Evolutionary conservation across 1,140 invertebrate species (phyloP).

Genomic region (Zaprionus africanus): DNA sequence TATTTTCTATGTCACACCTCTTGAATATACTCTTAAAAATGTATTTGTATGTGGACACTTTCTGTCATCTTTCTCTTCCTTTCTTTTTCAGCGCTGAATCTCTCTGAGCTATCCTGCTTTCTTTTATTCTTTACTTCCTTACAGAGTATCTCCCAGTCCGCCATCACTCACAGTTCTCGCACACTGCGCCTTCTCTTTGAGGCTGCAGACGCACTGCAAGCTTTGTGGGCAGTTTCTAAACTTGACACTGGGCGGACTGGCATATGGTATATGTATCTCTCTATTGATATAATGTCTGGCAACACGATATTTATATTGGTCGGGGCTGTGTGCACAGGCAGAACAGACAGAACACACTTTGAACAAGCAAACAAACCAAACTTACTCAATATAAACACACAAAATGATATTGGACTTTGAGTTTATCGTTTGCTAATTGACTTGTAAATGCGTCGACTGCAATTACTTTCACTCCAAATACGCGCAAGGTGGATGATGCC

Average conservation of each 20-base stretch:
- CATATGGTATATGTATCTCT: background rate
- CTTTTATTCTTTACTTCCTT: background rate
- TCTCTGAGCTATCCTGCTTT: too few relatives aligned
- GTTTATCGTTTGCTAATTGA: background rate
- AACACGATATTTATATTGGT: background rate
- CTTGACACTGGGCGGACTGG: constrained; percentile 5
- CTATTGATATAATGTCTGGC: background rate
- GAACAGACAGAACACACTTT: background rate
- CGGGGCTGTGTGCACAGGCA: background rate
- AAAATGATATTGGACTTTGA: background rate
- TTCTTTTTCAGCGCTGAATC: too few relatives aligned
- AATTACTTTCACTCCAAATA: constrained; percentile 8
- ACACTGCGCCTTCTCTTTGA: background rate
- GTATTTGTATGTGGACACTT: too few relatives aligned
- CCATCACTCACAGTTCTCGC: background rate
- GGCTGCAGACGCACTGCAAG: background rate
- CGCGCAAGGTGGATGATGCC: constrained; percentile 2
- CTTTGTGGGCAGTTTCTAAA: constrained; percentile 3
- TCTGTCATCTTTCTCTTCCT: too few relatives aligned
- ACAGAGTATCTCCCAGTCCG: background rate
- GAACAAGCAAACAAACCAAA: background rate
- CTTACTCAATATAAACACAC: background rate
- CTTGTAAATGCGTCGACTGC: background rate
- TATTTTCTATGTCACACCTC: too few relatives aligned
- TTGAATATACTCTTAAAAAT: too few relatives aligned